Percentiles rank a stretch among this genome's conserved stretches.
phyloP scores from a whole-genome alignment of 1,140 invertebrate species.

The Diorhabda elongata region DNA sequence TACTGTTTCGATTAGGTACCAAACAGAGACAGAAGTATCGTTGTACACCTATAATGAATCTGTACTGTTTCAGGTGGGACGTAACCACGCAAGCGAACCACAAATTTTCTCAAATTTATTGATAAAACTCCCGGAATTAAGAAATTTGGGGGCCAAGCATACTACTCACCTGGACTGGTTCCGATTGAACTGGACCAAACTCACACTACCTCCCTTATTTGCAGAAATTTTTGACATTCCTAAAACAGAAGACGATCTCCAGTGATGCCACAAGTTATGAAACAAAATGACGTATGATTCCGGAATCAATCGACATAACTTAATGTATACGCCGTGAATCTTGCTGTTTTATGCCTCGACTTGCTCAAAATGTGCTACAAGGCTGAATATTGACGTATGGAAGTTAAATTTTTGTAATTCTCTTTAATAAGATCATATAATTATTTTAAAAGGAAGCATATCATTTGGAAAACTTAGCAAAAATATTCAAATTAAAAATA shows the following conservation, averaged over 20 bases:
- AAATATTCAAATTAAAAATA: too few species aligned
- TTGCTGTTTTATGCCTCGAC: slow-evolving; percentile 26
- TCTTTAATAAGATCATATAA: too few species aligned
- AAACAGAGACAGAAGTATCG: too few species aligned
- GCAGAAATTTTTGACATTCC: slow-evolving; percentile 98
- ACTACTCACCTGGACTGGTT: slow-evolving; percentile 87
- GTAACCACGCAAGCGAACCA: slow-evolving; percentile 45
- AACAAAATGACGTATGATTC: slow-evolving; percentile 15
- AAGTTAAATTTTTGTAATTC: too few species aligned
- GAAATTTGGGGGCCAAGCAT: slow-evolving; percentile 79
- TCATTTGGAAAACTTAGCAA: too few species aligned
- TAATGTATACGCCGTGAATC: slow-evolving; percentile 29
- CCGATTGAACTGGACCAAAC: slow-evolving; percentile 78
- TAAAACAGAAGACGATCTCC: slow-evolving; percentile 75
- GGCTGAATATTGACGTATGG: slow-evolving; percentile 21
- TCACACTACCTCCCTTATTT: slow-evolving; percentile 86
- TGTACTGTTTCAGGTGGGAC: slow-evolving; percentile 37
- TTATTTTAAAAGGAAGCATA: too few species aligned
- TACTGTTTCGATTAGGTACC: too few species aligned
- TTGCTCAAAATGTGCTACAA: slow-evolving; percentile 35
- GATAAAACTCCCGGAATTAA: slow-evolving; percentile 73
- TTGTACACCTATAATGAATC: neutral
- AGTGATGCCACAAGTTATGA: slow-evolving; percentile 48
- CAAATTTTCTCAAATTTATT: slow-evolving; percentile 67
- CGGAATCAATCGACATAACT: slow-evolving; percentile 10